Evolutionary conservation across 2,888 invertebrate species (phyloP).

Genomic region (Euplagia quadripunctaria): DNA sequence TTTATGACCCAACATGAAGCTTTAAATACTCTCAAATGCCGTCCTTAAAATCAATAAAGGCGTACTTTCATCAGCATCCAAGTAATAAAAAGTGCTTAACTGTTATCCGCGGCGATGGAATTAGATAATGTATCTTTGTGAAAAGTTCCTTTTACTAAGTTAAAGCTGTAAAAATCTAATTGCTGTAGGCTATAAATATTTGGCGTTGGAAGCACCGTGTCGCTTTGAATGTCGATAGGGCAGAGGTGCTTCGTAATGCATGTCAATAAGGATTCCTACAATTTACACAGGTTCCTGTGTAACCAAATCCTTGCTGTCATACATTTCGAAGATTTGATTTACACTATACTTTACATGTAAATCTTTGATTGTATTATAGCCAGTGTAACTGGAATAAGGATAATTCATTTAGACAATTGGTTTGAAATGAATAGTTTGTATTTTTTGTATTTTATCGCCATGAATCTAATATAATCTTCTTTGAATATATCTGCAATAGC

Average conservation of each 20-base stretch:
- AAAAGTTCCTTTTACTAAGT: constrained; percentile 70
- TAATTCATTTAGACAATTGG: neutral
- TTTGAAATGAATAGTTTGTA: neutral
- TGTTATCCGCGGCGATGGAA: constrained; percentile 81
- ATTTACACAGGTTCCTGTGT: constrained; percentile 65
- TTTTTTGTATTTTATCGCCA: neutral
- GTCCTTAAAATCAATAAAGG: constrained; percentile 84
- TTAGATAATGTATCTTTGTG: constrained; percentile 81
- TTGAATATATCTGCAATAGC: neutral
- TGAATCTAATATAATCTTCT: too few relatives aligned
- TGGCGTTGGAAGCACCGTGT: constrained; percentile 67
- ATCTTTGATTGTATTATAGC: constrained; percentile 29
- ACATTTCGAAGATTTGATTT: constrained; percentile 64
- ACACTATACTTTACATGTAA: constrained; percentile 33
- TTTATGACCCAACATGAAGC: constrained; percentile 76
- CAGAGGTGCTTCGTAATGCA: constrained; percentile 73
- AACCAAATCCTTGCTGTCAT: constrained; percentile 69
- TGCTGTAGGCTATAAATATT: constrained; percentile 80
- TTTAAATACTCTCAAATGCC: constrained; percentile 81
- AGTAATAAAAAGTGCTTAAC: constrained; percentile 83
- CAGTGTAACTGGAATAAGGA: neutral
- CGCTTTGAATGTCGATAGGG: constrained; percentile 75
- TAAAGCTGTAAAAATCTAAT: constrained; percentile 80
- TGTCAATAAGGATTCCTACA: constrained; percentile 77
- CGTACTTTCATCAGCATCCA: constrained; percentile 80